These are phyloP conservation scores for Casuarius casuarius DNA, from an alignment of 2,113 vertebrate genomes.

Conservation along the genomic window DNA sequence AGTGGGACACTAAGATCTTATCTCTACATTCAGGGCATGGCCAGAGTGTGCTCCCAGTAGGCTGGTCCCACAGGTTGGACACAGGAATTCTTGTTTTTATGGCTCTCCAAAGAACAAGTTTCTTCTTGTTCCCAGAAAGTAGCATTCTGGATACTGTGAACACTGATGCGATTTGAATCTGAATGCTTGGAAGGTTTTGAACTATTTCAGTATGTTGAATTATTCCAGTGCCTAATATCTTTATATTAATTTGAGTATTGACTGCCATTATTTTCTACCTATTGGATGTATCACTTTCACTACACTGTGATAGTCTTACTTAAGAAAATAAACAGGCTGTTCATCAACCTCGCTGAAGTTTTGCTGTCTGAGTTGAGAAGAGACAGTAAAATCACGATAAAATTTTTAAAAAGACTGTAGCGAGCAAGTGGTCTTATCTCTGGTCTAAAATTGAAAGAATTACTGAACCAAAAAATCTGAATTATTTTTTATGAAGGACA, in stretches of 20 bases:
- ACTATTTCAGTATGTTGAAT: not conserved
- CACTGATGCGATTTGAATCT: not conserved
- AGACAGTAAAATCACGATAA: accelerated
- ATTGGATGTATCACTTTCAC: no score
- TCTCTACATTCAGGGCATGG: accelerated
- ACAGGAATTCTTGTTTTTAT: not conserved
- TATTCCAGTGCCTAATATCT: not conserved
- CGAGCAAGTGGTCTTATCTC: not conserved
- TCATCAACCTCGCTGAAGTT: not conserved
- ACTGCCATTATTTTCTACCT: not conserved
- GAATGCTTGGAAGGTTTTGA: not conserved
- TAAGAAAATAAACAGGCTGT: not conserved
- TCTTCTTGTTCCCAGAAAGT: not conserved
- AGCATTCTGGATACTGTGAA: not conserved
- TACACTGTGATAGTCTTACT: accelerated
- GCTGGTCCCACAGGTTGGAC: no score
- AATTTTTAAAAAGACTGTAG: not conserved
- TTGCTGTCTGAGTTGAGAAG: not conserved
- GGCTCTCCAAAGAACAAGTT: not conserved
- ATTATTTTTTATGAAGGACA: not conserved
- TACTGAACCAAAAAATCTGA: not conserved
- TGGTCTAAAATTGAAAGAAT: not conserved
- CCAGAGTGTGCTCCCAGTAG: not conserved
- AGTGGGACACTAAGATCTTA: no score
- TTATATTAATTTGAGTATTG: not conserved